A percentile compares a stretch with the other conserved stretches of the same genome.
These are phyloP conservation scores for Carpatolechia fugitivella DNA, from an alignment of 2,888 invertebrate genomes.

Conservation along the genomic window DNA sequence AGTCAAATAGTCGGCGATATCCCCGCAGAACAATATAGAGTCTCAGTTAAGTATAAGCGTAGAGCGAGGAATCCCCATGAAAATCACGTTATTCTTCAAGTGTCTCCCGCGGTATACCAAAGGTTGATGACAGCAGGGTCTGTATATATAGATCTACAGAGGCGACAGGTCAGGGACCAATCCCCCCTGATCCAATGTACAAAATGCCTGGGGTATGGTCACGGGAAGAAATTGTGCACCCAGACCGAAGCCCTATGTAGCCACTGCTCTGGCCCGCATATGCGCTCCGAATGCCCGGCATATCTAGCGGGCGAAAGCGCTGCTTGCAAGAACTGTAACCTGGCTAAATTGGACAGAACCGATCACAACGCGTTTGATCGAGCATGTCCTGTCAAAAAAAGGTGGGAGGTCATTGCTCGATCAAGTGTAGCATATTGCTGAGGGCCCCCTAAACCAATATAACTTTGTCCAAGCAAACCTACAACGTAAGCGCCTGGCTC, in stretches of 20 bases:
- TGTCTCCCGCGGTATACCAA: neutral
- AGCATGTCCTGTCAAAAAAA: slow-evolving; percentile 1
- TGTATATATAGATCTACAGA: slow-evolving; percentile 7
- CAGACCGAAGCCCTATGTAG: slow-evolving; percentile 6
- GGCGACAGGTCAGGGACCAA: slow-evolving; percentile 1
- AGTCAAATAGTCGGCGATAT: neutral
- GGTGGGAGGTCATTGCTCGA: neutral
- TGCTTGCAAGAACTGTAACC: slow-evolving; percentile 2
- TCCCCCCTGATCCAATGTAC: slow-evolving; percentile 15
- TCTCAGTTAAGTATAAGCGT: neutral
- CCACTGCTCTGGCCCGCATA: slow-evolving; percentile 15
- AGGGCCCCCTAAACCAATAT: neutral
- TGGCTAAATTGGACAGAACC: neutral
- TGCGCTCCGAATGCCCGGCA: too few relatives aligned
- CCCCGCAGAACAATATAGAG: neutral
- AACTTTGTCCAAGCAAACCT: slow-evolving; percentile 14
- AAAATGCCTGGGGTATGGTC: slow-evolving; percentile 12
- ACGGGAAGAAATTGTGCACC: neutral
- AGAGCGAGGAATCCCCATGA: slow-evolving; percentile 8
- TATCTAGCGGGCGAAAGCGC: neutral
- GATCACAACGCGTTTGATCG: slow-evolving; percentile 14
- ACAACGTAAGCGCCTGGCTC: slow-evolving; percentile 12
- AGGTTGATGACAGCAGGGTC: neutral
- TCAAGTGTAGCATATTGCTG: slow-evolving; percentile 13
- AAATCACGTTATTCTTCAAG: neutral